Percentiles rank a stretch among this genome's conserved stretches.
phyloP scores from a whole-genome alignment of 2,113 vertebrate species.

The Heloderma charlesbogerti region DNA sequence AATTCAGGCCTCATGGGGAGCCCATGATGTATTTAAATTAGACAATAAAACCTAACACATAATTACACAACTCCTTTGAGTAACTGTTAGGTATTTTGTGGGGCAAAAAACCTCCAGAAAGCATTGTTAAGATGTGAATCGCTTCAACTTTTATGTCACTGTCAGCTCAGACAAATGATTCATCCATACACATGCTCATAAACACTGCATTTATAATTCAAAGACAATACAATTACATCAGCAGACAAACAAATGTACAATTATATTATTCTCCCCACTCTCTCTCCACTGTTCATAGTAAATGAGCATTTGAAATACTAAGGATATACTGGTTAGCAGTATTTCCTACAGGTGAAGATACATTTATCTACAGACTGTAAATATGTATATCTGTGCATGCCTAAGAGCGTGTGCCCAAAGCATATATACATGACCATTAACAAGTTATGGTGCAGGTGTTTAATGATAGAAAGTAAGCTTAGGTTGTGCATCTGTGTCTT shows the following conservation, averaged over 20 bases:
- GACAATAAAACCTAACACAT: constrained; percentile 47
- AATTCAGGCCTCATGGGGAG: constrained; percentile 48
- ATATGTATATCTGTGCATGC: constrained; percentile 15
- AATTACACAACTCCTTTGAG: constrained; percentile 58
- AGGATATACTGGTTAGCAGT: constrained; percentile 41
- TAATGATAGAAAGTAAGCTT: background rate
- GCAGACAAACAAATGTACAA: constrained; percentile 52
- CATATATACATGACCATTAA: background rate
- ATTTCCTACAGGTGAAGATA: constrained; percentile 39
- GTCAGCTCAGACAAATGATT: constrained; percentile 68
- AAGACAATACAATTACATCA: constrained; percentile 67
- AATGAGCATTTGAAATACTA: constrained; percentile 45
- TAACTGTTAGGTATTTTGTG: constrained; percentile 33
- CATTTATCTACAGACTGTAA: background rate
- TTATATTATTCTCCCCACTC: constrained; percentile 53
- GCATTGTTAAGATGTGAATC: constrained; percentile 45
- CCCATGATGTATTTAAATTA: constrained; percentile 61
- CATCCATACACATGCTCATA: constrained; percentile 55
- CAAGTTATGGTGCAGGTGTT: background rate
- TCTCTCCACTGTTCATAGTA: constrained; percentile 14
- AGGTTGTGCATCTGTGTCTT: background rate
- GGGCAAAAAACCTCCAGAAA: constrained; percentile 61
- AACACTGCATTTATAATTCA: constrained; percentile 56
- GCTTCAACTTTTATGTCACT: constrained; percentile 56
- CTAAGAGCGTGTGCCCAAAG: constrained; percentile 1